phyloP scores from a whole-genome alignment of 2,888 invertebrate genomes.

The Melipona bicolor region DNA sequence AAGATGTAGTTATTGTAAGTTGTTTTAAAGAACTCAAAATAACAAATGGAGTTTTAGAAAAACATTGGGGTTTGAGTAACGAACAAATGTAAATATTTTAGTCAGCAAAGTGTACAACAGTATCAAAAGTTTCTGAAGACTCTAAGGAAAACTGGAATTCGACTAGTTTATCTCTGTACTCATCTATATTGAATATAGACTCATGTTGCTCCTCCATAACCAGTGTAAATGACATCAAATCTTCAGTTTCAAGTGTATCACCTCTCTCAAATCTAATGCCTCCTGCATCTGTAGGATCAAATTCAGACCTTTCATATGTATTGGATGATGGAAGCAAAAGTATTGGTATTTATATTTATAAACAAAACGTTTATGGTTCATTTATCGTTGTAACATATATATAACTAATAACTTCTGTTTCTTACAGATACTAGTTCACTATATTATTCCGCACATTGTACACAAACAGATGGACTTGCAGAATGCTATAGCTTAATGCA shows the following conservation, averaged over 20 bases:
- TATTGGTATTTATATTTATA: slow-evolving; percentile 74
- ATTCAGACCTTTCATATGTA: slow-evolving; percentile 85
- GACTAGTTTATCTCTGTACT: slow-evolving; percentile 74
- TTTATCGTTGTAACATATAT: background rate
- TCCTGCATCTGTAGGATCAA: slow-evolving; percentile 72
- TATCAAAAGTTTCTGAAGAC: slow-evolving; percentile 78
- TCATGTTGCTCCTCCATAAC: slow-evolving; percentile 65
- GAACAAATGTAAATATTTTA: slow-evolving; percentile 51
- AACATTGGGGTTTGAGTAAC: background rate
- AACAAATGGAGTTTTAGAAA: too few relatives aligned
- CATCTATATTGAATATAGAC: slow-evolving; percentile 70
- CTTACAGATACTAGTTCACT: slow-evolving; percentile 78
- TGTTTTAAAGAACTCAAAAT: background rate
- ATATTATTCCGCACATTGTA: slow-evolving; percentile 80
- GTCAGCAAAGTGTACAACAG: slow-evolving; percentile 74
- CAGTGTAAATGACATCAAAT: slow-evolving; percentile 71
- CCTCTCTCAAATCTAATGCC: slow-evolving; percentile 79
- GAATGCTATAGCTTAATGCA: slow-evolving; percentile 80
- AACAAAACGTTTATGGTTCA: background rate
- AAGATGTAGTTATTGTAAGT: slow-evolving; percentile 79
- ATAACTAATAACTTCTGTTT: slow-evolving; percentile 1
- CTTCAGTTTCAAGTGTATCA: slow-evolving; percentile 66
- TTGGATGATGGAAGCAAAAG: slow-evolving; percentile 85
- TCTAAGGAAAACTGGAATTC: slow-evolving; percentile 82
- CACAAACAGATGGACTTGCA: slow-evolving; percentile 72